Conservation (phyloP, 2,888 invertebrate species). For the Drosophila maculinotata region DNA sequence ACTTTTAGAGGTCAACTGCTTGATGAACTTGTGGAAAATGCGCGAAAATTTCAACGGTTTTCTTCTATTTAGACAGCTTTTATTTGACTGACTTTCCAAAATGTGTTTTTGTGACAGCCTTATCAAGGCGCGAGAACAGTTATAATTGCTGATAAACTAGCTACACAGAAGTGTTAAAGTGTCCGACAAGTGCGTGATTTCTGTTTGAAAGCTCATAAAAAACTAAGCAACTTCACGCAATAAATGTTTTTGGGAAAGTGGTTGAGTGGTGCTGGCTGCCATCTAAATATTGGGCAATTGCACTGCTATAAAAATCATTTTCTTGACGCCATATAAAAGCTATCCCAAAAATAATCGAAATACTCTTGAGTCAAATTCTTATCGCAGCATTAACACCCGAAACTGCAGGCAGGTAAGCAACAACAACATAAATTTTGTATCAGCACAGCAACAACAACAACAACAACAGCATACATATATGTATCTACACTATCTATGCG, state of each 20-base stretch:
- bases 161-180: conserved; percentile 29
- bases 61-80: conserved; percentile 37
- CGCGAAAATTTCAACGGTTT: conserved; percentile 44
- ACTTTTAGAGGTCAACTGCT: conserved; percentile 72
- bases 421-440: conserved; percentile 15
- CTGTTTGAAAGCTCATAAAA: conserved; percentile 51
- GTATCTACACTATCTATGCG: conserved; percentile 53
- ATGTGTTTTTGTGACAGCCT: conserved; percentile 10
- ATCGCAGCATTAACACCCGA: conserved; percentile 74
- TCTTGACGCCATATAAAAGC: conserved; percentile 36
- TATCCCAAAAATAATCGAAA: conserved; percentile 7
- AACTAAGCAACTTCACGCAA: conserved; percentile 48
- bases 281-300: conserved; percentile 40
- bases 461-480: conserved; percentile 2
- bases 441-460: conserved; percentile 8
- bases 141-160: conserved; percentile 29
- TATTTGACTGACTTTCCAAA: conserved; percentile 45
- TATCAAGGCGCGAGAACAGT: conserved; percentile 10
- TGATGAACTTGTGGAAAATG: conserved; percentile 50
- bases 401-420: conserved; percentile 25
- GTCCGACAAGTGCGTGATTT: conserved; percentile 46
- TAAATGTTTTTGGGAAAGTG: conserved; percentile 51
- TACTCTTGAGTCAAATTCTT: conserved; percentile 54
- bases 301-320: conserved; percentile 62
- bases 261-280: conserved; percentile 14